Percentiles rank a stretch among this genome's conserved stretches.
phyloP scores from a whole-genome alignment of 1,140 invertebrate species.

The Bombus impatiens region DNA sequence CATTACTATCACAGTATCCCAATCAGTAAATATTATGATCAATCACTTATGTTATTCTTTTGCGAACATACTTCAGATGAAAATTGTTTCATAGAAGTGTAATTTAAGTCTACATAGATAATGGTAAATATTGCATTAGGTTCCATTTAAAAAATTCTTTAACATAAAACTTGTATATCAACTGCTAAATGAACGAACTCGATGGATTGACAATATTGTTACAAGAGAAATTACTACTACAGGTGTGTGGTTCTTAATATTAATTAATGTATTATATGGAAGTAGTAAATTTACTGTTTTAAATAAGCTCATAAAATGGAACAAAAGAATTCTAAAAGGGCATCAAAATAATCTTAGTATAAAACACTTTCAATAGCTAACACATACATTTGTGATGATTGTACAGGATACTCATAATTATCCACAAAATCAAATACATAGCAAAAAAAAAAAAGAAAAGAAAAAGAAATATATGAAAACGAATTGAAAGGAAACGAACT shows the following conservation, averaged over 20 bases:
- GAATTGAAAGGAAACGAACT: too few species aligned
- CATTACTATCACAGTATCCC: slow-evolving; percentile 34
- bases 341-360: slow-evolving; percentile 11
- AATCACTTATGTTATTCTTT: not conserved
- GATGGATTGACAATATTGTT: slow-evolving; percentile 1
- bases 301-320: slow-evolving; percentile 14
- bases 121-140: slow-evolving; percentile 11
- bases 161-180: slow-evolving; percentile 4
- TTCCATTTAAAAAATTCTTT: slow-evolving; percentile 53
- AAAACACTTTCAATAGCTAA: slow-evolving; percentile 28
- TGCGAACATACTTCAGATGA: not conserved
- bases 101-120: slow-evolving; percentile 15
- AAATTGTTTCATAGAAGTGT: not conserved
- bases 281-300: slow-evolving; percentile 32
- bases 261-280: slow-evolving; percentile 42
- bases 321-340: slow-evolving; percentile 9
- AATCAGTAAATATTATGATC: slow-evolving; percentile 23
- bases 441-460: not conserved
- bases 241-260: slow-evolving; percentile 32
- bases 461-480: too few species aligned
- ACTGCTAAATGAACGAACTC: not conserved
- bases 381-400: slow-evolving; percentile 24
- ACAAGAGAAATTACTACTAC: not conserved
- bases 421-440: not conserved
- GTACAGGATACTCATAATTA: slow-evolving; percentile 15